Percentiles rank a stretch among this genome's conserved stretches.
phyloP scores from a whole-genome alignment of 2,888 invertebrate species.

The Arrhopalites spinosus region DNA sequence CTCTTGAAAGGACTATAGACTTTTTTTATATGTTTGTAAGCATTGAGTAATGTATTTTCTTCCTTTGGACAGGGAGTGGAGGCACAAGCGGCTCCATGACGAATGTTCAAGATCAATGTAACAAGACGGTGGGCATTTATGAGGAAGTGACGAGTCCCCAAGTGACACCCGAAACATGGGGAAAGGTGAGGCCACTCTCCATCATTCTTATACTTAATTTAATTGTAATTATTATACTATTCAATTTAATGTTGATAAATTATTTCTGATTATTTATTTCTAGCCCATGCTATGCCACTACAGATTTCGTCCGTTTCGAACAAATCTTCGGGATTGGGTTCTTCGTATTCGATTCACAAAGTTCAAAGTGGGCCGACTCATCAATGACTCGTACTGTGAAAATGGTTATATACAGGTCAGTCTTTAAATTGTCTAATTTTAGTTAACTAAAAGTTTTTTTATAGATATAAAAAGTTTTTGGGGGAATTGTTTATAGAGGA shows the following conservation, averaged over 20 bases:
- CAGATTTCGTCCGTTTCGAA: constrained; percentile 84
- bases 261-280: too few relatives aligned
- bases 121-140: constrained; percentile 91
- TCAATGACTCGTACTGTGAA: constrained; percentile 85
- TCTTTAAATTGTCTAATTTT: too few relatives aligned
- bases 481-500: too few relatives aligned
- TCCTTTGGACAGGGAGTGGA: too few relatives aligned
- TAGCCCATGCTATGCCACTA: constrained; percentile 84
- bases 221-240: too few relatives aligned
- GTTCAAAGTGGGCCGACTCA: constrained; percentile 85
- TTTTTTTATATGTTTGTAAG: too few relatives aligned
- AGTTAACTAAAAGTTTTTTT: too few relatives aligned
- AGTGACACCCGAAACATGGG: constrained; percentile 79
- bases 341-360: constrained; percentile 87
- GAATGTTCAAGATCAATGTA: constrained; percentile 73
- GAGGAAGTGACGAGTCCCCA: constrained; percentile 89
- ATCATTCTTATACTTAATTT: too few relatives aligned
- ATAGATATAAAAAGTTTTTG: too few relatives aligned
- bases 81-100: neutral
- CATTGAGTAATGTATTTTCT: too few relatives aligned
- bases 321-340: constrained; percentile 88
- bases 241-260: too few relatives aligned
- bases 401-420: constrained; percentile 85
- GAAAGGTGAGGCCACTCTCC: constrained; percentile 66
- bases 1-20: too few relatives aligned